Percentiles rank a stretch among this genome's conserved stretches.
phyloP scores from a whole-genome alignment of 2,888 invertebrate genomes.

The Pammene aurita region DNA sequence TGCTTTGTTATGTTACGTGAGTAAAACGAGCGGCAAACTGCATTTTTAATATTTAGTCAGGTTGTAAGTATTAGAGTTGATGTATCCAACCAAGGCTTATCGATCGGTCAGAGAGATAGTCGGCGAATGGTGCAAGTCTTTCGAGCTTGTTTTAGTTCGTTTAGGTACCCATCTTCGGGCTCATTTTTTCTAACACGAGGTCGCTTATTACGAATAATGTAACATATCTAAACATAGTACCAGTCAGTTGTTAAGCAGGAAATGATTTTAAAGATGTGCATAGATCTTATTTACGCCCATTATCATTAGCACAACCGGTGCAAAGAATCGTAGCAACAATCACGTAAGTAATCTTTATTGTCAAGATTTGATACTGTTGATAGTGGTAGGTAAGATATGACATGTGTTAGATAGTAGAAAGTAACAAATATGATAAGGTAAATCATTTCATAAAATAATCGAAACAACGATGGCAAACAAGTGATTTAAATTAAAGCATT shows the following conservation, averaged over 20 bases:
- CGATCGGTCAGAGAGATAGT: conserved; percentile 47
- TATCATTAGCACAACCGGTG: conserved; percentile 43
- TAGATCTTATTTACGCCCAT: conserved; percentile 3
- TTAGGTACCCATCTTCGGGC: conserved; percentile 8
- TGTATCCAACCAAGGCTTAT: conserved; percentile 60
- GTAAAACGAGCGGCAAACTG: conserved; percentile 19
- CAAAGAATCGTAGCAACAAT: conserved; percentile 52
- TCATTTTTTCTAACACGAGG: conserved; percentile 19
- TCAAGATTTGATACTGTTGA: conserved; percentile 51
- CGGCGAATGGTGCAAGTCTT: conserved; percentile 42
- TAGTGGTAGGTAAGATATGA: conserved; percentile 58
- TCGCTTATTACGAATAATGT: conserved; percentile 16
- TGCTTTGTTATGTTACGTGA: conserved; percentile 35
- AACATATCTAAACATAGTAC: conserved; percentile 1
- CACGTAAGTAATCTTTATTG: conserved; percentile 53
- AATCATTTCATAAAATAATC: conserved; percentile 36
- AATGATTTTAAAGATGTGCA: conserved; percentile 16
- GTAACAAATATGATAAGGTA: conserved; percentile 50
- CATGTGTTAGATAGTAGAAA: conserved; percentile 51
- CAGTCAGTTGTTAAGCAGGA: conserved; percentile 11
- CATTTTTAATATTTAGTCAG: conserved; percentile 50
- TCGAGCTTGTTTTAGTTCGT: conserved; percentile 30
- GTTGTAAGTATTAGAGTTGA: conserved; percentile 50
- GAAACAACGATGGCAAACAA: background rate
- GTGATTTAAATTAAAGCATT: background rate